Evolutionary conservation across 1,140 invertebrate species (phyloP), one percentile per base, ranked within the genome.

Genomic region (silkworm (Bombyx mori)): DNA sequence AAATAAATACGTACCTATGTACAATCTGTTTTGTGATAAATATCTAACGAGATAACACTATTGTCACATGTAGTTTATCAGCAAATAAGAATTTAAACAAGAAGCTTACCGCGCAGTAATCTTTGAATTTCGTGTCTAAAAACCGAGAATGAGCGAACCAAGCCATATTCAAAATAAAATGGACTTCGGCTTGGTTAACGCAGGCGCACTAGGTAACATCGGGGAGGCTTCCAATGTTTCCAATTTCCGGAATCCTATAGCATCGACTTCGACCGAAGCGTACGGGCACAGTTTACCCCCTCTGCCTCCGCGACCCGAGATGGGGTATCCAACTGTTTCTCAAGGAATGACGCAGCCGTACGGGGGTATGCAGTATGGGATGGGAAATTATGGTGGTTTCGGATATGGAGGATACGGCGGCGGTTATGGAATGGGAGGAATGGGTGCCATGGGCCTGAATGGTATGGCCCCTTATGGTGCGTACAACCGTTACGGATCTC

Each of bases 401-500:
- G 59, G 58, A 5, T 64, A 60, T 44, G 78, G 82, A 49, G 79
- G 67, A 6, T 58, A 60, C 52, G 60, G 63, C 22, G 54, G 73
- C 61, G 71, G 70, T 60, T 65, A 67, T n/a, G 69, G 75, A 8
- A 77, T 79, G 66, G 74, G 78, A n/a, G 70, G 71, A 9, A 76
- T 82, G 71, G 67, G 69, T 7, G 60, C 57, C 26, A 69, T 68
- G 61, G 54, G 47, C 8, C 66, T 68, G 7, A 75, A 83, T 61
- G 85, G 76, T 22, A 69, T 68, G 61, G 54, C 48, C 7, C 68
- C 69, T 7, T 75, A 83, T 62, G 85, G 76, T 22, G 75, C 79
- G 47, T 82, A 75, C 71, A 86, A 88, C 60, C 73, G 88, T 68
- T 89, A 84, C 66, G 86, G 88, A 60, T 26, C 10, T 1, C 81